These are phyloP conservation scores for Tetranychus piercei DNA, from an alignment of 2,888 invertebrate species.

Conservation along the genomic window DNA sequence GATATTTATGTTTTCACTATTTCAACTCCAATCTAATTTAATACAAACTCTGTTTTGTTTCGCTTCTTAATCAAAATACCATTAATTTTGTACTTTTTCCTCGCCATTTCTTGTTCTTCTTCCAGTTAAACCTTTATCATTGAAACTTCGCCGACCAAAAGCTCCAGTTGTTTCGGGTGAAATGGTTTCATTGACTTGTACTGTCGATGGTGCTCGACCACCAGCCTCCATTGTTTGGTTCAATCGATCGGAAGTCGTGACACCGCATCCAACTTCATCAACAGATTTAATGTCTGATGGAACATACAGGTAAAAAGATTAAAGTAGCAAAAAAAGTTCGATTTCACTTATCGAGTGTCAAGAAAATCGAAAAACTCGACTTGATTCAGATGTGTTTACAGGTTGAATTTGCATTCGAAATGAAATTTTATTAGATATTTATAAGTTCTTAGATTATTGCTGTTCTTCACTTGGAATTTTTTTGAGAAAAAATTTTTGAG, in stretches of 20 bases:
- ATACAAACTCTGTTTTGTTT: too few species aligned
- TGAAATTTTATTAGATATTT: constrained; percentile 1
- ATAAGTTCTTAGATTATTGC: not conserved
- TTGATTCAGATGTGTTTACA: not conserved
- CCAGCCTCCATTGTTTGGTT: constrained; percentile 66
- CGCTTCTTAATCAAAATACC: not conserved
- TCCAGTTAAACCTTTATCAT: constrained; percentile 60
- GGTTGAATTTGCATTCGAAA: too few species aligned
- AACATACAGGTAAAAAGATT: constrained; percentile 23
- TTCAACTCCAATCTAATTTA: too few species aligned
- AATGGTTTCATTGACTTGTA: constrained; percentile 55
- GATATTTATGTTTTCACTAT: too few species aligned
- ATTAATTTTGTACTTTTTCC: not conserved
- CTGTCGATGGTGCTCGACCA: constrained; percentile 59
- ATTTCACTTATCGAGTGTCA: not conserved
- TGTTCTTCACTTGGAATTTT: too few species aligned
- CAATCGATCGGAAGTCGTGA: constrained; percentile 37
- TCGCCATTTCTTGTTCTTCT: constrained; percentile 24
- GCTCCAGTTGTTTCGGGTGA: constrained; percentile 62
- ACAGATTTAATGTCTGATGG: constrained; percentile 28
- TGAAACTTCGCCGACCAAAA: constrained; percentile 54
- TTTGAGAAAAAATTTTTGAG: too few species aligned
- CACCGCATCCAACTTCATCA: constrained; percentile 23
- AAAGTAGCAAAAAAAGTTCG: not conserved
- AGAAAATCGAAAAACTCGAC: not conserved